Percentiles rank a stretch among this genome's conserved stretches.
Evolutionary conservation across 2,113 vertebrate genomes (phyloP).

Genomic region (Ariopsis seemanni): DNA sequence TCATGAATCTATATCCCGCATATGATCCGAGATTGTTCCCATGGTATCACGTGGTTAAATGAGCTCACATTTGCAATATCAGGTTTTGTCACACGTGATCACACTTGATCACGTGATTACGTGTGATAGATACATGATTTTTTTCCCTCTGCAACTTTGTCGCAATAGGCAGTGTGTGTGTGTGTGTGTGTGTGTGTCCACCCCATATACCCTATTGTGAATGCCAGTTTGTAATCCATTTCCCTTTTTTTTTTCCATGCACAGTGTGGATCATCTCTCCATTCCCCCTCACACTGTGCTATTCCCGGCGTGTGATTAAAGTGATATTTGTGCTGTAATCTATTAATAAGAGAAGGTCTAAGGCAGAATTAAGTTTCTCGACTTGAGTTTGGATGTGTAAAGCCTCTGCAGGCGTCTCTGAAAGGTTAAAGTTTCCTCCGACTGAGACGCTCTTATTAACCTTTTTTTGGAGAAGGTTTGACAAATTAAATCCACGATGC

Average conservation of each 20-base stretch:
- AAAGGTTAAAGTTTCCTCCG: conserved; percentile 64
- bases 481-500: conserved; percentile 68
- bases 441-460: conserved; percentile 61
- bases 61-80: too few relatives aligned
- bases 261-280: conserved; percentile 16
- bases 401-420: conserved; percentile 53
- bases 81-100: neutral
- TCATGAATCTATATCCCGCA: too few relatives aligned
- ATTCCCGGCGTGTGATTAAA: conserved; percentile 37
- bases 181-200: neutral
- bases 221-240: conserved; percentile 22
- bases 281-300: conserved; percentile 15
- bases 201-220: neutral
- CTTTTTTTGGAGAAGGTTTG: conserved; percentile 56
- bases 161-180: neutral
- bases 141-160: neutral
- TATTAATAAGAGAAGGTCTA: conserved; percentile 48
- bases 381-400: conserved; percentile 44
- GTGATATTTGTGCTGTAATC: conserved; percentile 50
- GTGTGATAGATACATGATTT: neutral
- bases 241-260: neutral
- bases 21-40: neutral
- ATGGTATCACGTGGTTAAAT: neutral
- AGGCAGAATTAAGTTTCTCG: conserved; percentile 45
- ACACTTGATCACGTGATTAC: neutral